Conservation (phyloP, 2,888 invertebrate genomes). For the Synanthedon tipuliformis region DNA sequence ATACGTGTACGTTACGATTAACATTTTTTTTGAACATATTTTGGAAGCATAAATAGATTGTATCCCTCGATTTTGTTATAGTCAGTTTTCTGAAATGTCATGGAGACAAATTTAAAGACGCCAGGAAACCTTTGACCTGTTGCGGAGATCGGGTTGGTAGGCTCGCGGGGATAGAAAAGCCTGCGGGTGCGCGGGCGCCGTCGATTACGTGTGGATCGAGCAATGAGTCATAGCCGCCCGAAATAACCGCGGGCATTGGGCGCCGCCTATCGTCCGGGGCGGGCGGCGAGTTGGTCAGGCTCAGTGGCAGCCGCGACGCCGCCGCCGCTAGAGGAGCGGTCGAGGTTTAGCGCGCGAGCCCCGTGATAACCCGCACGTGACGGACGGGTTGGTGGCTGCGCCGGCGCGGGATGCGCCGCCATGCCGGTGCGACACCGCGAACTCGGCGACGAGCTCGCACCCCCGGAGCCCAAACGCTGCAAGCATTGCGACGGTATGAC, state of each 20-base stretch:
- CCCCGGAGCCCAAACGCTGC: constrained; percentile 90
- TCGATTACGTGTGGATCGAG: constrained; percentile 39
- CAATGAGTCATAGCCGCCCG: constrained; percentile 60
- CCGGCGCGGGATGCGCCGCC: constrained; percentile 70
- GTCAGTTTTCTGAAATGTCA: too few species aligned
- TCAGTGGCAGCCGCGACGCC: constrained; percentile 66
- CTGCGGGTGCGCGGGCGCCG: constrained; percentile 59
- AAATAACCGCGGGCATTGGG: constrained; percentile 58
- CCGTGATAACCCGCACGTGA: constrained; percentile 29
- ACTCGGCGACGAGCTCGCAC: constrained; percentile 68
- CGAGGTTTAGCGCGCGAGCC: constrained; percentile 36
- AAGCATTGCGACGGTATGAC: constrained; percentile 89
- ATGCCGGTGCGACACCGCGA: constrained; percentile 71
- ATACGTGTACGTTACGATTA: too few species aligned
- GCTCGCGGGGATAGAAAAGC: constrained; percentile 16
- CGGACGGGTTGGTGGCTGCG: constrained; percentile 44
- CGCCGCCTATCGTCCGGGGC: constrained; percentile 69
- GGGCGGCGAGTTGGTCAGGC: constrained; percentile 50
- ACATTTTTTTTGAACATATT: too few species aligned
- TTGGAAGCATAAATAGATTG: too few species aligned
- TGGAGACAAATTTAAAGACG: too few species aligned
- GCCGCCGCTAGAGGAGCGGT: constrained; percentile 61
- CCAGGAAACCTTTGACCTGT: not conserved
- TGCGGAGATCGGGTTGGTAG: not conserved
- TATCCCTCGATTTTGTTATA: too few species aligned